Evolutionary conservation across 2,797 vertebrate species (phyloP), one percentile per base, ranked within the genome.

Genomic region (Catharus ustulatus): DNA sequence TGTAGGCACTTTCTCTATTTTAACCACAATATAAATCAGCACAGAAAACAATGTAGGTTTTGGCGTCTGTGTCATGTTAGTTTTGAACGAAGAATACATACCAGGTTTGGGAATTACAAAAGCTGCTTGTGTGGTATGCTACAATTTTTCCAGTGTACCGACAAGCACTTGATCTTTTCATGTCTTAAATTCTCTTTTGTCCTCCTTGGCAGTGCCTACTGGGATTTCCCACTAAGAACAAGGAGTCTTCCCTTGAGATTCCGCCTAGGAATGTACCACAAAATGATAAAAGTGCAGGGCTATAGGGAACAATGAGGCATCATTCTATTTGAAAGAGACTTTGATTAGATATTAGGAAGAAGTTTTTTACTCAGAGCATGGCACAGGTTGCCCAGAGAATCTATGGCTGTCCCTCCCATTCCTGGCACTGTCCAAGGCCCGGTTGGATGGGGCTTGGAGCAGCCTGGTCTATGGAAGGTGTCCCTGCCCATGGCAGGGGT

Each of bases 11-110:
- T 88, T 88, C 91, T 95, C 62, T 64, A 61, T 76, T 89, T 90
- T 94, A 96, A 96, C 97, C 97, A 89, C 97, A 97, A 43, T 94
- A 97, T 97, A 97, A 98, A 97, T 97, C 97, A 97, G 84, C 59
- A 87, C 74, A 93, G 93, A 98, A 97, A 97, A 97, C 97, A 98
- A 91, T 95, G 95, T 98, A 96, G 96, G 87, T 95, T 97, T 98
- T 97, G 97, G 97, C 97, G 87, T 91, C 72, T 23, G 48, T 81
- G 48, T 64, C 36, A 27, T 98, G 95, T 97, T 97, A 94, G 96
- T 95, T 97, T 97, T 98, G 96, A 98, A 82, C 63, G 84, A 83
- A 87, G 95, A 97, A 94, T 83, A 74, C 96, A 96, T 97, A 97
- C 94, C 94, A 97, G 96, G 84, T 84, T 90, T 90, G 91, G 88